Base-by-base conservation (phyloP, 2,797 vertebrate genomes). In the Peromyscus nudipes region DNA sequence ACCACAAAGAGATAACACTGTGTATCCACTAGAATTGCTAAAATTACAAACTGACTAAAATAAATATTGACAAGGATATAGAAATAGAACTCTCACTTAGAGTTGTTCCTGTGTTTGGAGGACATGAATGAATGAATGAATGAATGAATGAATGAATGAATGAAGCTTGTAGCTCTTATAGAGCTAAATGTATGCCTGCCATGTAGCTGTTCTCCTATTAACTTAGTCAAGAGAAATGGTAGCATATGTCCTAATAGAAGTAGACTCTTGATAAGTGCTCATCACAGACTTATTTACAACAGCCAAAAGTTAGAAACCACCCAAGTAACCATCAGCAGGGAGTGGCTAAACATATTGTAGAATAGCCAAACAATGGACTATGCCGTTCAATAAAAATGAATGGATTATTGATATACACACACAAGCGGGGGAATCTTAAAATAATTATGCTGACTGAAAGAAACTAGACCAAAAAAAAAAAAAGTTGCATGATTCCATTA, bases 11-110 rank as follows among this genome's bases (percentile, higher is more conserved):
- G 21, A 60, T 89, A 92, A 88, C 25, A 75, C 46, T 76, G 2
- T n/a, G 27, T 1, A 89, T 67, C 23, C 23, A 69, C 64, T 92
- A 17, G 57, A 92, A 86, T 85, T 23, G 37, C 46, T 93, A 46
- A 96, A 87, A 90, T 81, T 84, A 31, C 69, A 94, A 92, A 89
- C 27, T 46, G 75, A 86, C 69, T 65, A 76, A 94, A 93, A 60
- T 37, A 92, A 91, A 57, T 79, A 43, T 91, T 80, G 67, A 3
- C 92, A 95, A 94, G 69, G 14, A 65, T 88, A 82, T 19, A 79
- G 57, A 96, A 65, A 8, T 95, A 64, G 69, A 96, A 90, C 40
- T 81, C 76, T 73, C 77, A 60, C 86, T 17, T 81, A 77, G 96
- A 93, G 62, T 88, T 82, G 3, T 40, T n/a, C 43, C 79, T 89